Percentiles rank a stretch among this genome's conserved stretches.
Evolutionary conservation across 1,140 invertebrate genomes (phyloP).

Genomic region (Drosophila watanabei): DNA sequence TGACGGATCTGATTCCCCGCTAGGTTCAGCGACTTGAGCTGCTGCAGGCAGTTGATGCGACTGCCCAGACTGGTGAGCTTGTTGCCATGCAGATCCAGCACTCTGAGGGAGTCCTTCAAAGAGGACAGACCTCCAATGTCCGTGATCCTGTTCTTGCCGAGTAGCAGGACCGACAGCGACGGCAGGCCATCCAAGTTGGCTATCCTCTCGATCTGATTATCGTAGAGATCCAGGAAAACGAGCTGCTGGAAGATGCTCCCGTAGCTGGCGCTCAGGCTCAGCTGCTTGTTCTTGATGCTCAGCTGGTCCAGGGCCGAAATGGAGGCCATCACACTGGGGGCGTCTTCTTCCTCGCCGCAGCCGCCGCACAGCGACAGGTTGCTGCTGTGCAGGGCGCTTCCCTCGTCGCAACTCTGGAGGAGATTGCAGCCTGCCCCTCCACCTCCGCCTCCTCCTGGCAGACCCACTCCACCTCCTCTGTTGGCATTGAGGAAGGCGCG

Average conservation of each 20-base stretch:
- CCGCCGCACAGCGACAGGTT: constrained; percentile 54
- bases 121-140: constrained; percentile 84
- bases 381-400: constrained; percentile 48
- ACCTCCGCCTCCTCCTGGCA: background rate
- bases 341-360: constrained; percentile 61
- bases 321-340: constrained; percentile 36
- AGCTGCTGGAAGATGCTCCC: constrained; percentile 89
- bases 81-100: constrained; percentile 97
- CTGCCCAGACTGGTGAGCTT: constrained; percentile 89
- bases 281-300: constrained; percentile 80
- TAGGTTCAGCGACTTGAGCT: constrained; percentile 95
- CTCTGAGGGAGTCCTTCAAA: constrained; percentile 85
- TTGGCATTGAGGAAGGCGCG: constrained; percentile 57
- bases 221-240: constrained; percentile 97
- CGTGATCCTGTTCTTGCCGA: constrained; percentile 94
- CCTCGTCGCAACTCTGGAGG: constrained; percentile 68
- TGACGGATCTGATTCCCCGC: constrained; percentile 94
- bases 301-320: constrained; percentile 58
- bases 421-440: constrained; percentile 25
- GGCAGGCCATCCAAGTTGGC: constrained; percentile 90
- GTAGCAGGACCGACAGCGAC: constrained; percentile 93
- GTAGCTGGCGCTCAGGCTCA: constrained; percentile 69
- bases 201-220: constrained; percentile 96
- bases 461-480: constrained; percentile 9
- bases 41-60: constrained; percentile 87